Evolutionary conservation across 2,888 invertebrate species (phyloP).

Genomic region (Scaeva pyrastri): DNA sequence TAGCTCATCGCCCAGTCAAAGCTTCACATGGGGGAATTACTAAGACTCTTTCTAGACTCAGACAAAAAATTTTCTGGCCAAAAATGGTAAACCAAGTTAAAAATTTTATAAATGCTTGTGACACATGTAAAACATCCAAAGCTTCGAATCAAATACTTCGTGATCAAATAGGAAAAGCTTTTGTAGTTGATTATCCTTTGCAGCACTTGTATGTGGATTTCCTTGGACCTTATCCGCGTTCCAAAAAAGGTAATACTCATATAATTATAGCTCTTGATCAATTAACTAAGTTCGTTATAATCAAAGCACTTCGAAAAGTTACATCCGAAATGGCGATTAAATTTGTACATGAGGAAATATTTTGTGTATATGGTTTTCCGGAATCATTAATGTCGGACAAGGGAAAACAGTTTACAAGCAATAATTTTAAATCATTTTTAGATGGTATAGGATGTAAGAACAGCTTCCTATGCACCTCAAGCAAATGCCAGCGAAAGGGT

Average conservation of each 20-base stretch:
- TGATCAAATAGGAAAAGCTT: background rate
- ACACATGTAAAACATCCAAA: background rate
- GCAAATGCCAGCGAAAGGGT: constrained; percentile 6
- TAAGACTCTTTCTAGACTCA: background rate
- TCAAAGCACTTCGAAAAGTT: background rate
- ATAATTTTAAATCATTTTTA: background rate
- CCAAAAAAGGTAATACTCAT: constrained; percentile 1
- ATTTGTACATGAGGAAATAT: background rate
- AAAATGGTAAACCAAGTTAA: background rate
- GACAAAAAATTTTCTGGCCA: too few species aligned
- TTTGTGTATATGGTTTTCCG: constrained; percentile 21
- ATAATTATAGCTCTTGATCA: constrained; percentile 12
- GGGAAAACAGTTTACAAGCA: constrained; percentile 23
- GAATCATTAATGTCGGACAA: constrained; percentile 34
- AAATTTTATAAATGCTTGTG: background rate
- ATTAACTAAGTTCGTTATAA: constrained; percentile 8
- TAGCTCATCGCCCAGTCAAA: constrained; percentile 8
- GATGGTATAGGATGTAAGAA: background rate
- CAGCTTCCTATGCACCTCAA: background rate
- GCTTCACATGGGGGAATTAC: constrained; percentile 10
- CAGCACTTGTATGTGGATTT: constrained; percentile 7
- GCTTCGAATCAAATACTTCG: background rate
- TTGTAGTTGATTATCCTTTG: constrained; percentile 9
- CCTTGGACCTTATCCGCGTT: background rate
- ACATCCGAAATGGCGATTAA: background rate